phyloP scores from a whole-genome alignment of 2,888 invertebrate genomes.

The Metacarcinus magister region DNA sequence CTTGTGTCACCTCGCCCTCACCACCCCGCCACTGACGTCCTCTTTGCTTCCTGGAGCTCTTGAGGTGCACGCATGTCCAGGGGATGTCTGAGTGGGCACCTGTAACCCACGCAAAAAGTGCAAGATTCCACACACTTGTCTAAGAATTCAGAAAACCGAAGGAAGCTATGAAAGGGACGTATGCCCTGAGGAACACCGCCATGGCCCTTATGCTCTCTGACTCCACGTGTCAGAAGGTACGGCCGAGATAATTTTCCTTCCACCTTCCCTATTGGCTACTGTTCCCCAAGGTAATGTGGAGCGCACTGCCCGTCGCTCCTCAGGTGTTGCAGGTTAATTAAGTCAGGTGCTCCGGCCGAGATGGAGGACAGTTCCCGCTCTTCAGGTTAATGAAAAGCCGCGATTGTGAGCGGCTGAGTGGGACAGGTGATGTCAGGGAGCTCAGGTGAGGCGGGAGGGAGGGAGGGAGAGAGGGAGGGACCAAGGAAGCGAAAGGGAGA shows the following conservation, averaged over 20 bases:
- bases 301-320: conserved; percentile 8
- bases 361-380: conserved; percentile 34
- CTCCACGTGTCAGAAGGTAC: not conserved
- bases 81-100: conserved; percentile 1
- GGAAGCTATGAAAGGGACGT: conserved; percentile 3
- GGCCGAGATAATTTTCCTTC: not conserved
- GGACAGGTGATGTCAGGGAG: conserved; percentile 22
- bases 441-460: not conserved
- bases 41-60: not conserved
- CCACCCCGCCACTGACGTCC: not conserved
- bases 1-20: conserved; percentile 1
- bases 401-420: not conserved
- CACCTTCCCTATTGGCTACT: conserved; percentile 26
- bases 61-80: not conserved
- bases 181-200: not conserved
- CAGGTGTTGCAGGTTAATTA: conserved; percentile 50
- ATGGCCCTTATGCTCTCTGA: not conserved
- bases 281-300: not conserved
- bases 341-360: conserved; percentile 31
- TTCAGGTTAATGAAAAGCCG: conserved; percentile 15
- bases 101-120: not conserved
- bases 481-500: not conserved
- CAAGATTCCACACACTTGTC: conserved; percentile 36
- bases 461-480: not conserved
- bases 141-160: conserved; percentile 1